phyloP scores from a whole-genome alignment of 2,888 invertebrate genomes.

The Leptinotarsa haldemani region DNA sequence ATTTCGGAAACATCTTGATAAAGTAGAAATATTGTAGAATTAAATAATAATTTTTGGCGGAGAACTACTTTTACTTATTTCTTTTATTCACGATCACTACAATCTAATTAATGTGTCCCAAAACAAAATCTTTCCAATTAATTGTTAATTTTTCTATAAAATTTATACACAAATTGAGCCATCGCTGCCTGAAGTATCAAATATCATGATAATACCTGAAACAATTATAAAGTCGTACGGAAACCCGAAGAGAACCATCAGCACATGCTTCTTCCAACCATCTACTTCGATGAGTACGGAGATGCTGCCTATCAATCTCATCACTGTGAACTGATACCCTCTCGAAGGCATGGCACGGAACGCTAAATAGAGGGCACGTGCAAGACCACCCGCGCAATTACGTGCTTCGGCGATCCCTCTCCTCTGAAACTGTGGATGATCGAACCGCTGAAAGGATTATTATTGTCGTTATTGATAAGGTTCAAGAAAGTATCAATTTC shows the following conservation, averaged over 20 bases:
- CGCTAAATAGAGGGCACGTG: constrained; percentile 39
- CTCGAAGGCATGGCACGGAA: constrained; percentile 26
- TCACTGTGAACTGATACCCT: constrained; percentile 48
- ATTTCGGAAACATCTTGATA: too few relatives aligned
- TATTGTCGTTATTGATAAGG: background rate
- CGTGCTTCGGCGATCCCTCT: constrained; percentile 11
- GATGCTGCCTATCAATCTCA: constrained; percentile 49
- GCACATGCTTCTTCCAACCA: constrained; percentile 11
- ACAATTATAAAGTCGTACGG: background rate
- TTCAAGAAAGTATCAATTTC: background rate
- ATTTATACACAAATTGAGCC: background rate
- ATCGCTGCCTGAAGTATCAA: background rate
- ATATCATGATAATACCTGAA: background rate
- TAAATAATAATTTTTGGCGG: too few relatives aligned
- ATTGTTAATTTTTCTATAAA: too few relatives aligned
- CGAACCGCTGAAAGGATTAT: background rate
- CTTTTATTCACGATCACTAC: too few relatives aligned
- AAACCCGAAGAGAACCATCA: background rate
- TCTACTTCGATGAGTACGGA: constrained; percentile 21
- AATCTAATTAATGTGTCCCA: too few relatives aligned
- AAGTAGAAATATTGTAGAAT: too few relatives aligned
- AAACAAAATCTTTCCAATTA: too few relatives aligned
- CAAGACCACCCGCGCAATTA: constrained; percentile 45
- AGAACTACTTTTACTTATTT: too few relatives aligned
- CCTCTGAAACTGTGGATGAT: background rate